Conservation (phyloP, 2,797 vertebrate genomes). For the Botia almorhae region DNA sequence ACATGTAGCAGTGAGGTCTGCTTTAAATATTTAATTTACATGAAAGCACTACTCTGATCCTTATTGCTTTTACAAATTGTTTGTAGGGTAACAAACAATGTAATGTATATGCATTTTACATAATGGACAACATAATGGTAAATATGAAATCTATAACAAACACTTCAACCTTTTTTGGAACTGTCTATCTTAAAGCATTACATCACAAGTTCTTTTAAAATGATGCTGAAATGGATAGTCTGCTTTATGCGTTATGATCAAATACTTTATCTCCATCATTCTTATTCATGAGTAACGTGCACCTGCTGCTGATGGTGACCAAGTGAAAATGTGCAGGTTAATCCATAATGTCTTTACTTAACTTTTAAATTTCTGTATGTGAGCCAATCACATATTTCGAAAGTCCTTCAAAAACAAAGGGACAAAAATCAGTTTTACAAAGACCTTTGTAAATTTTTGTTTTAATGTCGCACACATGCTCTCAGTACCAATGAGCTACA, state of each 20-base stretch:
- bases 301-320: not conserved
- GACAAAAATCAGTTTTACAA: not conserved
- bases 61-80: no score
- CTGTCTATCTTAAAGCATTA: not conserved
- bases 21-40: no score
- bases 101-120: no score
- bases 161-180: not conserved
- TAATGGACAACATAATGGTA: no score
- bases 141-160: not conserved
- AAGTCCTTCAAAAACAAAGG: slow-evolving; percentile 23
- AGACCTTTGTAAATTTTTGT: slow-evolving; percentile 11
- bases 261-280: slow-evolving; percentile 14
- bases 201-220: not conserved
- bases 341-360: slow-evolving; percentile 19
- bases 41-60: no score
- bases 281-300: not conserved
- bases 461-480: slow-evolving; percentile 3
- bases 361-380: not conserved
- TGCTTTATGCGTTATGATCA: not conserved
- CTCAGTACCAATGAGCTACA: not conserved
- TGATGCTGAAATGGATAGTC: not conserved
- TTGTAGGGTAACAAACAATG: no score
- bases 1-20: no score
- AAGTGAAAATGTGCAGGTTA: not conserved
- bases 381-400: not conserved